Evolutionary conservation across 2,888 invertebrate species (phyloP).

Genomic region (Andrena marginata): DNA sequence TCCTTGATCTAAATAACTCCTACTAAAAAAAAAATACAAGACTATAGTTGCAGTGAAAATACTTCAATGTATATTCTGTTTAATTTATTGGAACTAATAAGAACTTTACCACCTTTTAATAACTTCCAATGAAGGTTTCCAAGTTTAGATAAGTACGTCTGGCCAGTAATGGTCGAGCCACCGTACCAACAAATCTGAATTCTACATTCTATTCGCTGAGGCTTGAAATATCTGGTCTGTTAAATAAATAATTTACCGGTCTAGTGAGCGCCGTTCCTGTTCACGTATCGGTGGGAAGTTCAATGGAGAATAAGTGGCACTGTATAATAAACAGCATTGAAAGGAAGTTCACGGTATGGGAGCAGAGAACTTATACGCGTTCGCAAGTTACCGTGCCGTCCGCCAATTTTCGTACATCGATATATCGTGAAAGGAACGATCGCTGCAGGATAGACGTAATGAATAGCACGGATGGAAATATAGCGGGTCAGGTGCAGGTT

Average conservation of each 20-base stretch:
- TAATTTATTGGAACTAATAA: no score
- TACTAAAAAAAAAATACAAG: no score
- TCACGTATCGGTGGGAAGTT: not conserved
- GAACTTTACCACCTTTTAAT: no score
- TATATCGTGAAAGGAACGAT: conserved; percentile 65
- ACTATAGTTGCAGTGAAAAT: no score
- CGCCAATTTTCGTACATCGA: conserved; percentile 66
- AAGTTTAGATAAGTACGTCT: no score
- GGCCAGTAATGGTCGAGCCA: no score
- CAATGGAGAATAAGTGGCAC: conserved; percentile 1
- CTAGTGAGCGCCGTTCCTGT: not conserved
- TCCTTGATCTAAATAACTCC: no score
- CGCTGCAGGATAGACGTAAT: conserved; percentile 60
- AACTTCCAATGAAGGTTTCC: no score
- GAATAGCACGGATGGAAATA: conserved; percentile 67
- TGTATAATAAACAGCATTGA: not conserved
- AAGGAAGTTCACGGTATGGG: not conserved
- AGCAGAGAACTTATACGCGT: conserved; percentile 32
- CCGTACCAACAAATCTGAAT: no score
- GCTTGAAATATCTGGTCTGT: not conserved
- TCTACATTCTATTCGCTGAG: no score
- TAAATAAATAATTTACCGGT: not conserved
- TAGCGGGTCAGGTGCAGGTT: conserved; percentile 62
- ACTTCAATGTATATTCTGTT: no score
- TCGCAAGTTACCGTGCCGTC: conserved; percentile 39